Evolutionary conservation across 2,888 invertebrate genomes (phyloP).

Genomic region (Heteromyza rotundicornis): DNA sequence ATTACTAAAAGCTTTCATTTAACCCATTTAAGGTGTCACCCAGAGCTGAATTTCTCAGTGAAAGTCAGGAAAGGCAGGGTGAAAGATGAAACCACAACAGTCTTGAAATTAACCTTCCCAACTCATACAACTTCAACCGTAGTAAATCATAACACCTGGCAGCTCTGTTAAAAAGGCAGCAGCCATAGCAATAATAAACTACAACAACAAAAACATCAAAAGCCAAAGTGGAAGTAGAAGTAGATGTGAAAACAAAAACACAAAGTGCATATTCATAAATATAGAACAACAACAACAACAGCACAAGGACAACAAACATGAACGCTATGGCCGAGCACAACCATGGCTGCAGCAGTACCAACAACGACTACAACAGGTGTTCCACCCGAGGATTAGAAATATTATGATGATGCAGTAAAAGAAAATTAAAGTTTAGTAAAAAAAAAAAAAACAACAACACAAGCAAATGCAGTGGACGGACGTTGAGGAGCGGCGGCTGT

Average conservation of each 20-base stretch:
- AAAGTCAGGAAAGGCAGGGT: no score
- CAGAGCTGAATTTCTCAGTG: no score
- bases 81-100: constrained; percentile 20
- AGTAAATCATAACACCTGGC: constrained; percentile 50
- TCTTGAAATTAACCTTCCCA: constrained; percentile 47
- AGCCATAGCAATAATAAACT: background rate
- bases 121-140: constrained; percentile 45
- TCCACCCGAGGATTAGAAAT: background rate
- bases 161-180: constrained; percentile 32
- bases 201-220: background rate
- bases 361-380: constrained; percentile 1
- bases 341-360: background rate
- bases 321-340: no score
- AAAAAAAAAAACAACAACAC: background rate
- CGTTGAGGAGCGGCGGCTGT: no score
- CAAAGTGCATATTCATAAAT: background rate
- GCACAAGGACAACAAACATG: background rate
- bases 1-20: no score
- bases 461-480: no score
- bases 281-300: background rate
- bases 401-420: background rate
- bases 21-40: no score
- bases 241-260: background rate
- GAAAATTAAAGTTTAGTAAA: background rate
- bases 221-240: background rate